A percentile compares a stretch with the other conserved stretches of the same genome.
Conservation (phyloP, 2,797 vertebrate genomes). For the Sebastes goodei region DNA sequence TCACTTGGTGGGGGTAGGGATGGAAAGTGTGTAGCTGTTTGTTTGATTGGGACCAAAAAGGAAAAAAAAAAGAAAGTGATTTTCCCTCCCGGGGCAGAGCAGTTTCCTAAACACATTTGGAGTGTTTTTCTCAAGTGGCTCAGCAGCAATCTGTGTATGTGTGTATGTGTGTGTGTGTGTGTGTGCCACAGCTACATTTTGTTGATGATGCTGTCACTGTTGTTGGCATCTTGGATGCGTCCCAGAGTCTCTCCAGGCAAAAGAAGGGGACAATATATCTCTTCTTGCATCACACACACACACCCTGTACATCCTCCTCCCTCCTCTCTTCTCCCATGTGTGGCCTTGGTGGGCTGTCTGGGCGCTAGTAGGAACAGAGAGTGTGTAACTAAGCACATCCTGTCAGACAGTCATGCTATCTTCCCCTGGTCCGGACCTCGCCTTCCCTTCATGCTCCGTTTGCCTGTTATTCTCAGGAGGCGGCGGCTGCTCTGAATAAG, state of each 20-base stretch:
- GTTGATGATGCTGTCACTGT: slow-evolving; percentile 81
- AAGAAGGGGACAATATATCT: slow-evolving; percentile 69
- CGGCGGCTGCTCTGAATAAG: slow-evolving; percentile 67
- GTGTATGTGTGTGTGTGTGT: slow-evolving; percentile 28
- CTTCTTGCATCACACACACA: slow-evolving; percentile 38
- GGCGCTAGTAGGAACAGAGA: slow-evolving; percentile 76
- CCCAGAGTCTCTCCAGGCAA: slow-evolving; percentile 70
- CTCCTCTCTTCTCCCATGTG: slow-evolving; percentile 58
- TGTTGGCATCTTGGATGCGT: slow-evolving; percentile 74
- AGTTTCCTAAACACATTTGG: slow-evolving; percentile 78
- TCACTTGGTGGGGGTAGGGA: slow-evolving; percentile 21
- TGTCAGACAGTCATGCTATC: slow-evolving; percentile 85
- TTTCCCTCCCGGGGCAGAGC: slow-evolving; percentile 66
- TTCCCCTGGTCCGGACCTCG: slow-evolving; percentile 75
- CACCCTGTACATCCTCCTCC: slow-evolving; percentile 22
- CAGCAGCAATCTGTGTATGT: slow-evolving; percentile 61
- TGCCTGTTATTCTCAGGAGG: slow-evolving; percentile 74
- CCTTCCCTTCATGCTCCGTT: slow-evolving; percentile 84
- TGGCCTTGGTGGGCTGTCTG: slow-evolving; percentile 75
- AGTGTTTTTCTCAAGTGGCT: slow-evolving; percentile 77
- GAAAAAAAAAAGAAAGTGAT: slow-evolving; percentile 38
- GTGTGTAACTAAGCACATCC: slow-evolving; percentile 87
- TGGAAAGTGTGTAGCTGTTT: slow-evolving; percentile 57
- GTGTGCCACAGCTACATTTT: slow-evolving; percentile 64
- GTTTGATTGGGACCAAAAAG: slow-evolving; percentile 65